Conservation (phyloP, 2,797 vertebrate genomes). For the Enteromius mattozi region DNA sequence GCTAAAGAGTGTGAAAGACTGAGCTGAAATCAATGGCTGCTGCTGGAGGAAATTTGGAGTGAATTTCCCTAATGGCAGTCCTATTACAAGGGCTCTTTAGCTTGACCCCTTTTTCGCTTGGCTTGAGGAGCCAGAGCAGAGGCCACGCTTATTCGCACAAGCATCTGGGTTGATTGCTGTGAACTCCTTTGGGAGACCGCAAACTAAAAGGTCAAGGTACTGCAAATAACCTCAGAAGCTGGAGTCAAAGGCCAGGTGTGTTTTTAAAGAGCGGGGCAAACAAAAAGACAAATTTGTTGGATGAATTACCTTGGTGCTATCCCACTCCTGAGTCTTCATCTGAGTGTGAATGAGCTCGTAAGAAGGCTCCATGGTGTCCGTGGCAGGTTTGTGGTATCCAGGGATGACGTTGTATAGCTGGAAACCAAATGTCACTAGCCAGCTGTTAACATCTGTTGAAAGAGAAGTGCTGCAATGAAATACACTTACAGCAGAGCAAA, state of each 20-base stretch:
- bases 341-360: conserved; percentile 93
- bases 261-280: conserved; percentile 5
- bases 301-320: conserved; percentile 86
- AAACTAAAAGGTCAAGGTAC: conserved; percentile 58
- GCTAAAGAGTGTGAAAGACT: conserved; percentile 73
- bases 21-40: conserved; percentile 81
- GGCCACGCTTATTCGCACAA: conserved; percentile 67
- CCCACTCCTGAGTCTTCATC: conserved; percentile 98
- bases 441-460: conserved; percentile 95
- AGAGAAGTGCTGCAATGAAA: conserved; percentile 38
- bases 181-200: conserved; percentile 69
- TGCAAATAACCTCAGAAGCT: conserved; percentile 49
- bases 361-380: conserved; percentile 91
- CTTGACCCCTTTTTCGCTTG: conserved; percentile 75
- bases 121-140: conserved; percentile 68
- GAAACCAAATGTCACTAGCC: conserved; percentile 98
- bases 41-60: conserved; percentile 75
- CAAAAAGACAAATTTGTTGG: conserved; percentile 9
- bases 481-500: not conserved
- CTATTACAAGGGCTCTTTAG: conserved; percentile 84
- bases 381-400: conserved; percentile 90
- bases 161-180: conserved; percentile 71
- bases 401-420: conserved; percentile 98
- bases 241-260: conserved; percentile 42
- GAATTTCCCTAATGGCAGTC: conserved; percentile 84